These are phyloP conservation scores for Uloborus plumipes DNA, from an alignment of 2,888 invertebrate species.

Conservation along the genomic window DNA sequence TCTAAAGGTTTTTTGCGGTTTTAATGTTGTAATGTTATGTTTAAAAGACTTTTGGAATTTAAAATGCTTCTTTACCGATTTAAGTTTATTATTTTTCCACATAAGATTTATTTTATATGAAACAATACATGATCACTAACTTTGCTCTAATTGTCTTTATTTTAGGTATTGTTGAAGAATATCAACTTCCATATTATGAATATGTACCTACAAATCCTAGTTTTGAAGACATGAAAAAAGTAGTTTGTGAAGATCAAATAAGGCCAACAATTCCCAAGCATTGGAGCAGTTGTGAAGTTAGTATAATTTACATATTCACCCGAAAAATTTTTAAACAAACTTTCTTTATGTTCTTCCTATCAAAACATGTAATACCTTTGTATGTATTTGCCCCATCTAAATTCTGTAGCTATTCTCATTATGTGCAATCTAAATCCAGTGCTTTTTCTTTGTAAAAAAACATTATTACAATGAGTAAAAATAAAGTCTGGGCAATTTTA, in stretches of 20 bases:
- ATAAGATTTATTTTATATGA: neutral
- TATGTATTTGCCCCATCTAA: too few relatives aligned
- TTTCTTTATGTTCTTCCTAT: too few relatives aligned
- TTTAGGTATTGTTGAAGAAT: slow-evolving; percentile 68
- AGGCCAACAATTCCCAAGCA: slow-evolving; percentile 91
- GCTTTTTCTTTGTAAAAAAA: too few relatives aligned
- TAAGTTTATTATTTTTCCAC: neutral
- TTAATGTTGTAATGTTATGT: neutral
- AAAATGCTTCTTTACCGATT: neutral
- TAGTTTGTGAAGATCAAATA: slow-evolving; percentile 87
- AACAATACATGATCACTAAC: neutral
- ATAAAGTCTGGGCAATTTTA: too few relatives aligned
- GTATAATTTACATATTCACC: neutral
- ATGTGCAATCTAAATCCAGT: too few relatives aligned
- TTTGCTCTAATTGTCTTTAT: neutral
- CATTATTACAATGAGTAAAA: too few relatives aligned
- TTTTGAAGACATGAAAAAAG: slow-evolving; percentile 70
- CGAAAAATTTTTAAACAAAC: too few relatives aligned
- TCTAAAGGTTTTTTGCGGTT: neutral
- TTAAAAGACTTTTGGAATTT: neutral
- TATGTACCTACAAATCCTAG: slow-evolving; percentile 62
- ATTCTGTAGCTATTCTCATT: too few relatives aligned
- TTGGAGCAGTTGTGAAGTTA: slow-evolving; percentile 84
- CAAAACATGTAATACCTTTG: too few relatives aligned
- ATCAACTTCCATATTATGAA: slow-evolving; percentile 67